Evolutionary conservation across 2,113 vertebrate species (phyloP), one percentile per base, ranked within the genome.

Genomic region (Xiphophorus couchianus): DNA sequence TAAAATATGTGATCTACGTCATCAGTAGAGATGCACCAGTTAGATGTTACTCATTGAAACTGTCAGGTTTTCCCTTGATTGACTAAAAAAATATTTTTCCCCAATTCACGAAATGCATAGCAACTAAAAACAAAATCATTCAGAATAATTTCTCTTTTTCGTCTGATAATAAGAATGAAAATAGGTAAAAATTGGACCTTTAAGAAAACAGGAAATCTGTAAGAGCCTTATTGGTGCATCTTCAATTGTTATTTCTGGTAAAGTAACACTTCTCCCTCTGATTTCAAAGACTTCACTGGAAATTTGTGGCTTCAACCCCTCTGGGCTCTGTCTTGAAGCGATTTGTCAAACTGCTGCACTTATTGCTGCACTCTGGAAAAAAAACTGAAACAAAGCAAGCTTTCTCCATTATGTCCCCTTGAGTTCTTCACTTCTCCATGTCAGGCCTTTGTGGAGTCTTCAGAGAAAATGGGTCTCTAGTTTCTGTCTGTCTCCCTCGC

Each of bases 301-400:
- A 73, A 89, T 89, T 88, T 85, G 64, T 62, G 62, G 29, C 74
- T 77, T 44, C 66, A 90, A 81, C 71, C 81, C 73, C 76, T 70
- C 51, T 58, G 73, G 78, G 83, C 62, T 82, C 87, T 76, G 63
- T 63, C 80, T 76, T 70, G 62, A 84, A 80, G 84, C 78, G 84
- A 83, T 90, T 89, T 89, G 84, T 88, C 83, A 87, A 88, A 91
- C 82, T 33, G 60, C 83, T 83, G 87, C 78, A 82, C 86, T 92
- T 90, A 87, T 78, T 87, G 81, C 77, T 78, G 80, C 82, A 80
- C 85, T 88, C 71, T 86, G 73, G 76, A 87, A 84, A 88, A 66
- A 69, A 87, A 65, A 66, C 69, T 66, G 58, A 84, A 87, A 85
- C 71, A 70, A 86, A 89, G 84, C 78, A 89, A 76, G 76, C 77